Base-by-base conservation (phyloP, 2,888 invertebrate genomes). In the Dicyrtoma fusca region DNA sequence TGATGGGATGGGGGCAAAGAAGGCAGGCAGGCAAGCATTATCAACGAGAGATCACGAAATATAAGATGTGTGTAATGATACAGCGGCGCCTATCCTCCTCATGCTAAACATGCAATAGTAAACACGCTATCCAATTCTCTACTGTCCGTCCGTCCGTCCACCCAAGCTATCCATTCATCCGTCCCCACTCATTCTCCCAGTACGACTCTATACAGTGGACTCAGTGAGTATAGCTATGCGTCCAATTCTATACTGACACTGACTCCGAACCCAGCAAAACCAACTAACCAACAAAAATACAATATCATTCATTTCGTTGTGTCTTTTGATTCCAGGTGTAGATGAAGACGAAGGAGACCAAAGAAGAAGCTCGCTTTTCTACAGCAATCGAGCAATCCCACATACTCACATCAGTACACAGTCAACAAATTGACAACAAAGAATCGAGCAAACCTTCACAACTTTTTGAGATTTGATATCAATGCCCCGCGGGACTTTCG, bases 31-130 rank as follows among this genome's bases (percentile, higher is more conserved):
- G 61, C 34, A 62, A 63, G 70, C 70, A 70, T 70, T 70, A 70
- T 70, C 62, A 62, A 42, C 57, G 61, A 51, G 62, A 76, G 76
- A 76, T 73, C 74, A 74, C 74, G 75, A 75, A 75, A 74, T 53
- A 47, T 65, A 69, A 53, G 70, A 72, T 62, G 62, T 59, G 62
- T 71, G 73, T 76, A 76, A 76, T 76, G 76, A 76, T 72, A 74
- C 73, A 74, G 72, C 76, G 76, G 76, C 76, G 76, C 76, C 74
- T 74, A 70, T 66, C 70, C 53, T 70, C 69, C 66, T 72, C 68
- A 72, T 65, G 57, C 61, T 72, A 42, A 72, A 72, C 74, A 74
- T 72, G 74, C 74, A 74, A 76, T 74, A 63, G 63, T 61, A 72
- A 74, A 65, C 76, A 75, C 74, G 74, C 74, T 42, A 74, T 71